Percentiles rank a stretch among this genome's conserved stretches.
Conservation (phyloP, 2,888 invertebrate genomes). For the Ophioninae sp. region DNA sequence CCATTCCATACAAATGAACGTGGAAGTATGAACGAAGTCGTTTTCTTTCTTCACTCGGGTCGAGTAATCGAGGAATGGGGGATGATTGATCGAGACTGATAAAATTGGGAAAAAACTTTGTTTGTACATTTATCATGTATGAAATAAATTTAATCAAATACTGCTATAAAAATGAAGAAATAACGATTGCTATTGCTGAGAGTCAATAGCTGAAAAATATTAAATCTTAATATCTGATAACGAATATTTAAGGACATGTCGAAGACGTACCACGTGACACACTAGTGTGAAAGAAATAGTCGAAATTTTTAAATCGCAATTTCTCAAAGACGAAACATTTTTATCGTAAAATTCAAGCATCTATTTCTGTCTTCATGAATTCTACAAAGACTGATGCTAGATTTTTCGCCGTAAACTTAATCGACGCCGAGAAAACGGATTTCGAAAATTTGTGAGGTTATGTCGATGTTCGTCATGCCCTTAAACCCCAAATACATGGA, state of each 20-base stretch:
- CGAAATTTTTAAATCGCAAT: too few relatives aligned
- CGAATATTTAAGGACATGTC: too few relatives aligned
- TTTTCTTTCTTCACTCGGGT: not conserved
- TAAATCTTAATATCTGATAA: not conserved
- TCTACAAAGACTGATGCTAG: too few relatives aligned
- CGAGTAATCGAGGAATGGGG: conserved; percentile 2
- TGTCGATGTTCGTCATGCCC: too few relatives aligned
- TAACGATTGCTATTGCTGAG: not conserved
- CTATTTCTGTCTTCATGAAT: too few relatives aligned
- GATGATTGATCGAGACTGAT: conserved; percentile 3
- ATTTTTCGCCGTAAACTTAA: too few relatives aligned
- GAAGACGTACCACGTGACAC: too few relatives aligned
- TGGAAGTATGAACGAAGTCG: not conserved
- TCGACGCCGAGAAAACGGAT: too few relatives aligned
- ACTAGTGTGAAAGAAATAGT: too few relatives aligned
- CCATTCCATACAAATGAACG: not conserved
- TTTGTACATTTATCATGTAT: not conserved
- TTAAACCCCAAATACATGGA: not conserved
- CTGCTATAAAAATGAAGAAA: not conserved
- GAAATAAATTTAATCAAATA: not conserved
- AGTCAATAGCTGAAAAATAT: not conserved
- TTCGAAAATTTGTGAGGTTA: too few relatives aligned
- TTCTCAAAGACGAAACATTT: too few relatives aligned
- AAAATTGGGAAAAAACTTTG: not conserved
- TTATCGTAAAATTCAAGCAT: too few relatives aligned